Evolutionary conservation across 2,888 invertebrate genomes (phyloP).

Genomic region (Anorthoa munda): DNA sequence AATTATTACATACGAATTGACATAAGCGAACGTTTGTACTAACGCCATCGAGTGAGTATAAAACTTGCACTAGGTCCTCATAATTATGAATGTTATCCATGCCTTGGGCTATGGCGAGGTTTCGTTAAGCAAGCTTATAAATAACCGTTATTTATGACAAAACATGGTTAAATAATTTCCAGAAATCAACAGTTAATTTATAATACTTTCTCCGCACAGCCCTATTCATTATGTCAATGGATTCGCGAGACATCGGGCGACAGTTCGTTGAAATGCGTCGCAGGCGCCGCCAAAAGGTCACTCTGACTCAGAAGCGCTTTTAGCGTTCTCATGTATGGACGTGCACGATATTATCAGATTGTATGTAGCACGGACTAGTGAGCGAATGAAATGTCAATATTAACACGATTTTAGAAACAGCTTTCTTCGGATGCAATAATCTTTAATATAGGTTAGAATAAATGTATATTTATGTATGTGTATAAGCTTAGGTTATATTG

Average conservation of each 20-base stretch:
- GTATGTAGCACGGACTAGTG: constrained; percentile 25
- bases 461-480: too few relatives aligned
- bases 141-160: constrained; percentile 19
- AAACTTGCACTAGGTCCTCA: too few relatives aligned
- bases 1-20: too few relatives aligned
- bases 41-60: too few relatives aligned
- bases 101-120: neutral
- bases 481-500: too few relatives aligned
- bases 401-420: too few relatives aligned
- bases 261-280: constrained; percentile 72
- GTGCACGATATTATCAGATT: constrained; percentile 38
- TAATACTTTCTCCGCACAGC: constrained; percentile 67
- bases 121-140: constrained; percentile 10
- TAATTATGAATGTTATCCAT: too few relatives aligned
- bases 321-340: constrained; percentile 41
- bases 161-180: constrained; percentile 24
- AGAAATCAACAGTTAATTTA: constrained; percentile 48
- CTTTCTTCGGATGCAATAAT: too few relatives aligned
- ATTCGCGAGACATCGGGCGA: constrained; percentile 74
- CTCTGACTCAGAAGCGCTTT: constrained; percentile 59
- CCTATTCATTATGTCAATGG: constrained; percentile 74
- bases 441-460: too few relatives aligned
- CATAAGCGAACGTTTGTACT: too few relatives aligned
- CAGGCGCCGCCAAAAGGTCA: constrained; percentile 76
- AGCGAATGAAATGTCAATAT: neutral